A percentile compares a stretch with the other conserved stretches of the same genome.
Evolutionary conservation across 2,888 invertebrate genomes (phyloP).

Genomic region (Ashinkailepas kermadecensis): DNA sequence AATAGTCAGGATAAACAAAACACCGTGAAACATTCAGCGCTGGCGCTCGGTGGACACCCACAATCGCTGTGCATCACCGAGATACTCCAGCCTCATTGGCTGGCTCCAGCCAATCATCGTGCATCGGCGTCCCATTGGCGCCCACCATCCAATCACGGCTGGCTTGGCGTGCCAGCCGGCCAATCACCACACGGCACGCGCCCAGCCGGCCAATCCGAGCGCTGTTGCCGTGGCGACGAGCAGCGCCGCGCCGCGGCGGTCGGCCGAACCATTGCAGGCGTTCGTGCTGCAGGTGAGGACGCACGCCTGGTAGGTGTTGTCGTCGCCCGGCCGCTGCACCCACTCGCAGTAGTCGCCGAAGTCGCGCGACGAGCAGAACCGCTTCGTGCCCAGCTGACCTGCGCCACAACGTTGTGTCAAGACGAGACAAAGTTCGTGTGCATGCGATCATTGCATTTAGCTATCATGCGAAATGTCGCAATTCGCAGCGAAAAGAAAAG

Average conservation of each 20-base stretch:
- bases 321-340: constrained; percentile 76
- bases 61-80: no score
- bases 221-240: not conserved
- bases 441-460: no score
- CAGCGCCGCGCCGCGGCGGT: not conserved
- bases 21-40: no score
- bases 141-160: no score
- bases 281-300: constrained; percentile 74
- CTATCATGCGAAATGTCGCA: no score
- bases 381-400: constrained; percentile 82
- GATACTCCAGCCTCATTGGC: no score
- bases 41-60: no score
- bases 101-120: no score
- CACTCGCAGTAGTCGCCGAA: constrained; percentile 85
- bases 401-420: constrained; percentile 31
- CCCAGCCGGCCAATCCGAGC: not conserved
- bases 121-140: no score
- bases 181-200: not conserved
- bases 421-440: constrained; percentile 8
- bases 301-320: constrained; percentile 74
- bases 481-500: no score
- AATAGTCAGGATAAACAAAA: no score
- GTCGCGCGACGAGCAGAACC: constrained; percentile 78
- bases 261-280: constrained; percentile 61
- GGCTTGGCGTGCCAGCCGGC: not conserved